A percentile compares a stretch with the other conserved stretches of the same genome.
Evolutionary conservation across 23 tunicate species (phyloP).

Genomic region (Styela plicata): DNA sequence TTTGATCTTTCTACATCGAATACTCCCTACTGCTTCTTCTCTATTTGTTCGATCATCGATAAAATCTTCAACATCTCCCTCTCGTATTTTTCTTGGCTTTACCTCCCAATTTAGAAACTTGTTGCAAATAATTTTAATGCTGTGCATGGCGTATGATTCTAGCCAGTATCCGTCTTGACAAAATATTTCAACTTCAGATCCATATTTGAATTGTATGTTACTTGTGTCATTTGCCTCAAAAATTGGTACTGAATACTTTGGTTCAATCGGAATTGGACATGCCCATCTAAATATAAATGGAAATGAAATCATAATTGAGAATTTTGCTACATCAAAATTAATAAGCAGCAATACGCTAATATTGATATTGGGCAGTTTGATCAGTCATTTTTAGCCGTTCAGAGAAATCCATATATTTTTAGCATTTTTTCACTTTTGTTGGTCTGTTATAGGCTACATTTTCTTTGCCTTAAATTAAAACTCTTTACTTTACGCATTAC

Average conservation of each 20-base stretch:
- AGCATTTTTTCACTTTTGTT: too few species aligned
- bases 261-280: slow-evolving; percentile 42
- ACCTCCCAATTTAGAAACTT: slow-evolving; percentile 65
- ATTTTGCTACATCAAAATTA: too few species aligned
- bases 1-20: slow-evolving; percentile 30
- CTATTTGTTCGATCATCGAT: slow-evolving; percentile 29
- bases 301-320: too few species aligned
- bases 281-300: slow-evolving; percentile 43
- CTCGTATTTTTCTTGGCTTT: not conserved
- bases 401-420: too few species aligned
- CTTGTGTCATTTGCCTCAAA: not conserved
- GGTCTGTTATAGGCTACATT: too few species aligned
- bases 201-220: slow-evolving; percentile 42
- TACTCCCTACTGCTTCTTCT: slow-evolving; percentile 18
- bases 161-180: slow-evolving; percentile 59
- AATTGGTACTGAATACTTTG: slow-evolving; percentile 32
- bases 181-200: slow-evolving; percentile 26
- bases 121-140: slow-evolving; percentile 49
- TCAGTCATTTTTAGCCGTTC: too few species aligned
- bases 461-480: too few species aligned
- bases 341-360: too few species aligned
- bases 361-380: too few species aligned
- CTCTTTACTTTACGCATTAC: too few species aligned
- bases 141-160: not conserved
- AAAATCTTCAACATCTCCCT: slow-evolving; percentile 38